A percentile compares a stretch with the other conserved stretches of the same genome.
Conservation (phyloP, 2,113 vertebrate species). For the Ranitomeya imitator region DNA sequence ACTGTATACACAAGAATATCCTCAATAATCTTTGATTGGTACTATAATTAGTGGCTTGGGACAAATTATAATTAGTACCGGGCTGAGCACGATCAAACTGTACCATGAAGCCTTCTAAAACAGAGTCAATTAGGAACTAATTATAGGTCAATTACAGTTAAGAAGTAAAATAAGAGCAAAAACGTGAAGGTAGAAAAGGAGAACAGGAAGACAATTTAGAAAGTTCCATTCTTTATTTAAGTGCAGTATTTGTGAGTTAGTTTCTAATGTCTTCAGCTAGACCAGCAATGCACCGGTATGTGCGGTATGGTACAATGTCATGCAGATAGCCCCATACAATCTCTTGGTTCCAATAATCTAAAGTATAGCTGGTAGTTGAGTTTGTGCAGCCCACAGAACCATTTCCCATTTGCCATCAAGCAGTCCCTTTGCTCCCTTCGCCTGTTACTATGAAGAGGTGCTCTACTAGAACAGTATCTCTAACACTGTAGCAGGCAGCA, state of each 20-base stretch:
- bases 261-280: no score
- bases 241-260: not conserved
- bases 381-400: no score
- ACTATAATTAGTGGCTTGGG: not conserved
- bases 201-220: not conserved
- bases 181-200: not conserved
- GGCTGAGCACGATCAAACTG: not conserved
- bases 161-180: not conserved
- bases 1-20: not conserved
- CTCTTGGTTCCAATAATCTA: no score
- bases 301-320: no score
- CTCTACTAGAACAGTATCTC: no score
- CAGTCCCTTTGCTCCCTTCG: no score
- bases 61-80: not conserved
- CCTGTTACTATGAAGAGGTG: no score
- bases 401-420: no score
- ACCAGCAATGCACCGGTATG: no score
- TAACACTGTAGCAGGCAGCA: no score
- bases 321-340: not conserved
- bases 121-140: not conserved
- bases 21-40: not conserved
- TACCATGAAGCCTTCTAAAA: not conserved
- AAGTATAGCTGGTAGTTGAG: no score
- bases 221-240: not conserved
- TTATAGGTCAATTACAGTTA: not conserved